Evolutionary conservation across 2,113 vertebrate species (phyloP).

Genomic region (Hepsetus odoe): DNA sequence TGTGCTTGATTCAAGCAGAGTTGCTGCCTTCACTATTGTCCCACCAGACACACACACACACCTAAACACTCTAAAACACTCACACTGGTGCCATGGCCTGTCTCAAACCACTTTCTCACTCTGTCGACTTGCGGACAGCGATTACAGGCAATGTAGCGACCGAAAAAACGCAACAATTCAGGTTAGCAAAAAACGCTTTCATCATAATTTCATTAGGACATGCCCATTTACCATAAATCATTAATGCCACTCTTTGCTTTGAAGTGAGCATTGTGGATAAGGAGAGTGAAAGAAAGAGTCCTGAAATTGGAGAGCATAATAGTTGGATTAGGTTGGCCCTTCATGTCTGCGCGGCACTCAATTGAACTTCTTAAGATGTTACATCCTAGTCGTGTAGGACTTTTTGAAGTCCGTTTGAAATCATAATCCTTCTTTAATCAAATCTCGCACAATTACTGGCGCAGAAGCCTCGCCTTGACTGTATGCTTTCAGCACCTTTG

Average conservation of each 20-base stretch:
- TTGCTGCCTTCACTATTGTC: no score
- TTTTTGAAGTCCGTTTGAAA: slow-evolving; percentile 54
- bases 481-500: slow-evolving; percentile 42
- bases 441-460: slow-evolving; percentile 47
- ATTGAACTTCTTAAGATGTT: slow-evolving; percentile 53
- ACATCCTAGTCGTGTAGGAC: slow-evolving; percentile 50
- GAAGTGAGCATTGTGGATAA: slow-evolving; percentile 56
- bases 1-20: no score
- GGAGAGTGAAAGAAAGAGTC: slow-evolving; percentile 38
- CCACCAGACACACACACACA: neutral
- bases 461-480: slow-evolving; percentile 11
- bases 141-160: slow-evolving; percentile 26
- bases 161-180: slow-evolving; percentile 38
- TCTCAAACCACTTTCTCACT: slow-evolving; percentile 16
- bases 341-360: slow-evolving; percentile 43
- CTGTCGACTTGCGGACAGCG: slow-evolving; percentile 16
- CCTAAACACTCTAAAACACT: neutral
- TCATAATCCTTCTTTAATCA: slow-evolving; percentile 58
- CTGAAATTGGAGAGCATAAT: slow-evolving; percentile 48
- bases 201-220: slow-evolving; percentile 53
- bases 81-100: neutral
- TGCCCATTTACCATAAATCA: slow-evolving; percentile 49
- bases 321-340: slow-evolving; percentile 49
- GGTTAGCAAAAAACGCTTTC: slow-evolving; percentile 52
- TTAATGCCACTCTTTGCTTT: slow-evolving; percentile 50